These are phyloP conservation scores for Opisthograptis luteolata DNA, from an alignment of 2,888 invertebrate genomes.

Conservation along the genomic window DNA sequence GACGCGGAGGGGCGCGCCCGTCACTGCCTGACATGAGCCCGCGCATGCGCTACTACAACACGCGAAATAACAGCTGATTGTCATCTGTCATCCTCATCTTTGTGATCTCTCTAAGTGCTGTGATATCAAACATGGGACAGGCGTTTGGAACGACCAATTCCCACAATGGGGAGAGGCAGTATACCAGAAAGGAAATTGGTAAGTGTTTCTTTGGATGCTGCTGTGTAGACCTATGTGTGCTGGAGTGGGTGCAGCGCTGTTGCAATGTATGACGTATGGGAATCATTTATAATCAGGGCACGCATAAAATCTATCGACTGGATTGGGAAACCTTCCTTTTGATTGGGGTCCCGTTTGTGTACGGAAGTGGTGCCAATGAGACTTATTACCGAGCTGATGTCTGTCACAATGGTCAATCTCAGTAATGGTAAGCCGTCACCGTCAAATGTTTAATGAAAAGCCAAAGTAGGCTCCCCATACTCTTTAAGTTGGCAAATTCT, in stretches of 20 bases:
- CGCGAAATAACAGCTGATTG: conserved; percentile 64
- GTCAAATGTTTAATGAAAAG: no score
- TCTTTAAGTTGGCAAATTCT: no score
- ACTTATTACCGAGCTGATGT: no score
- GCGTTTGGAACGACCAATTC: conserved; percentile 78
- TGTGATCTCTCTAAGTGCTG: conserved; percentile 61
- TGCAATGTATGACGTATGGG: conserved; percentile 15
- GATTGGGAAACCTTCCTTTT: not conserved
- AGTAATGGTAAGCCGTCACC: no score
- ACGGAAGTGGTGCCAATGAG: no score
- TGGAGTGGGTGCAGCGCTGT: conserved; percentile 9
- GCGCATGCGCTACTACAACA: conserved; percentile 64
- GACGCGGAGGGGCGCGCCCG: conserved; percentile 54
- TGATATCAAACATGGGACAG: conserved; percentile 75
- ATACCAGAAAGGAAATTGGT: conserved; percentile 79
- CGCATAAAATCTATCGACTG: not conserved
- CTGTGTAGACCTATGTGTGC: not conserved
- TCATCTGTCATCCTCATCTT: conserved; percentile 44
- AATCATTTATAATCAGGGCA: conserved; percentile 7
- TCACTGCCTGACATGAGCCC: conserved; percentile 50
- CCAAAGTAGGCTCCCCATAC: no score
- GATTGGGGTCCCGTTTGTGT: not conserved
- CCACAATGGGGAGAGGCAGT: conserved; percentile 74
- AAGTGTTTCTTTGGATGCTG: conserved; percentile 38
- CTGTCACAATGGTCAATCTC: no score